Base-by-base conservation (phyloP, 2,888 invertebrate genomes). In the Dasypogon diadema region DNA sequence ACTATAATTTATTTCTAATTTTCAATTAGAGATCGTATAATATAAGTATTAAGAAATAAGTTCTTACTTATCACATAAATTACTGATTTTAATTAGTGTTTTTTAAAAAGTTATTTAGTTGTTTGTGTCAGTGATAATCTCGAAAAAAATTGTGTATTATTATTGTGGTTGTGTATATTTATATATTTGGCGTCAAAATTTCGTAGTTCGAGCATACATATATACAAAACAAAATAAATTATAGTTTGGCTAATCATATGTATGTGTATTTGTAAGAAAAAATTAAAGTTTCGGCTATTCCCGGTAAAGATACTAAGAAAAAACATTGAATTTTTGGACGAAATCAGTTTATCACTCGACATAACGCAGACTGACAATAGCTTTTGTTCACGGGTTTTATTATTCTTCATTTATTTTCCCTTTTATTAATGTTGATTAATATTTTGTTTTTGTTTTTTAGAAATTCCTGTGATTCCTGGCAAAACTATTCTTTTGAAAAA, bases 401-500 rank as follows among this genome's bases (percentile, higher is more conserved):
- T 0, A 21, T 30, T 30, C 30, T 26, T 51, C 54, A 30, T 54
- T 51, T 24, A 30, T 70, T 75, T 70, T 63, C 2, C 26, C 12
- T 54, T 37, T 51, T 34, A 75, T 14, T 12, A 6, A 6, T 30
- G 10, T 74, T 74, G 18, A 54, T 51, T 70, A 70, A 51, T 46
- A 14, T 65, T 65, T 8, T 18, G 21, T 65, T 65, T 48, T 6
- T 22, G 21, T 46, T 46, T 14, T 12, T 65, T 46, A n/a, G n/a
- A 54, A 54, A 70, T 70, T 70, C 70, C 77, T 77, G 77, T 77
- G 77, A 74, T 77, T 77, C 77, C 77, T 77, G 77, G 48, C 48
- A 26, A 51, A 58, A 74, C 18, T 6, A 51, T 54, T 24, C 30
- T 58, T 51, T 72, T 72, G 18, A 46, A 68, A 24, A 24, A 16